Evolutionary conservation across 2,888 invertebrate species (phyloP).

Genomic region (Pachliopta kotzebuea): DNA sequence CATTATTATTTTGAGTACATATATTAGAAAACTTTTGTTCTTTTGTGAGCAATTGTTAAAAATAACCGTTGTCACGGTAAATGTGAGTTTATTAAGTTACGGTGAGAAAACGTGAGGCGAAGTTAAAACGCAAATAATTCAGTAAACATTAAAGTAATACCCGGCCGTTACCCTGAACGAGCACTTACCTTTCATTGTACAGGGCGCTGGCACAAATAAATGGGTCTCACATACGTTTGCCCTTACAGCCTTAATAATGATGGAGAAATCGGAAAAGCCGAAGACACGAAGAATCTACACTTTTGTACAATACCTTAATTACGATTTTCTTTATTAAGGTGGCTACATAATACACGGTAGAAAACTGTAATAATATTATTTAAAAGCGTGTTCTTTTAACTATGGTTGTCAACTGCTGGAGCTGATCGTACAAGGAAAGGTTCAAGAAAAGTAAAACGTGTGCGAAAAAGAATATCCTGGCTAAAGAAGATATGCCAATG

Average conservation of each 20-base stretch:
- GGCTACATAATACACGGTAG: background rate
- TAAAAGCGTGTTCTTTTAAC: no score
- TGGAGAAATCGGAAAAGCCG: background rate
- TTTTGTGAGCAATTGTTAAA: background rate
- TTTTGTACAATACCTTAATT: background rate
- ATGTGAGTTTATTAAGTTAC: background rate
- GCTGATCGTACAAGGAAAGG: no score
- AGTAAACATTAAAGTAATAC: slow-evolving; percentile 11
- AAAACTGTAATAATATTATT: background rate
- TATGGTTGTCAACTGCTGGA: no score
- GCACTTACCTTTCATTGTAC: slow-evolving; percentile 14
- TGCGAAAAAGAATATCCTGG: no score
- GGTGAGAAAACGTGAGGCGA: slow-evolving; percentile 4
- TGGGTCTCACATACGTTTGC: slow-evolving; percentile 6
- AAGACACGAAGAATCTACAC: slow-evolving; percentile 4
- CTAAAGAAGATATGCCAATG: no score
- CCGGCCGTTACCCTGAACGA: slow-evolving; percentile 9
- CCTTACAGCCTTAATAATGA: slow-evolving; percentile 2
- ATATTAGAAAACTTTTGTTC: background rate
- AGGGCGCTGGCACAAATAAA: slow-evolving; percentile 9
- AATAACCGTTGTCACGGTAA: background rate
- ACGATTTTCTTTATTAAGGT: background rate
- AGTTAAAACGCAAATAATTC: slow-evolving; percentile 15
- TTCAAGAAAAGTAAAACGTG: no score
- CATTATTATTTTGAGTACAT: background rate